Conservation (phyloP, 2,888 invertebrate species). For the Chrysomela aeneicollis region DNA sequence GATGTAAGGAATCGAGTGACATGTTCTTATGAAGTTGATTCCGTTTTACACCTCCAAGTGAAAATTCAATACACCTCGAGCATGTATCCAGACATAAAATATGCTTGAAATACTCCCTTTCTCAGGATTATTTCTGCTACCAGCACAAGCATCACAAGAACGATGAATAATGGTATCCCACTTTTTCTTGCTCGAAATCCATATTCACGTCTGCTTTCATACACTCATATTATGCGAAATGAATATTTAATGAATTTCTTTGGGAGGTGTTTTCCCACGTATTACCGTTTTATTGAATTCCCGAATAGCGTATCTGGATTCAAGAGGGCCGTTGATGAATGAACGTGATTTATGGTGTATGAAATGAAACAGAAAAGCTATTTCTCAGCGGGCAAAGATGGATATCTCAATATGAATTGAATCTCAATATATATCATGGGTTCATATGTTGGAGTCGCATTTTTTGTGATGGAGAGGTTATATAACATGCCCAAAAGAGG, state of each 20-base stretch:
- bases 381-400: background rate
- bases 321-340: background rate
- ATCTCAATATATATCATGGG: too few species aligned
- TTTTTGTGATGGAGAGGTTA: too few species aligned
- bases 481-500: too few species aligned
- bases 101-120: background rate
- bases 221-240: background rate
- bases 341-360: constrained; percentile 2
- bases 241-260: constrained; percentile 7
- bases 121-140: background rate
- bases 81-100: background rate
- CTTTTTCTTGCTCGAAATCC: background rate
- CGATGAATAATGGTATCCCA: background rate
- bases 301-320: background rate
- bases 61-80: too few species aligned
- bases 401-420: too few species aligned
- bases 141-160: background rate
- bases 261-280: background rate
- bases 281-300: background rate
- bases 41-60: too few species aligned
- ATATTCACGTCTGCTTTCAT: background rate
- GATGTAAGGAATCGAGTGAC: too few species aligned
- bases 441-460: too few species aligned
- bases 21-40: too few species aligned
- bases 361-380: background rate